A percentile compares a stretch with the other conserved stretches of the same genome.
Evolutionary conservation across 2,888 invertebrate species (phyloP).

Genomic region (Drosophila conformis): DNA sequence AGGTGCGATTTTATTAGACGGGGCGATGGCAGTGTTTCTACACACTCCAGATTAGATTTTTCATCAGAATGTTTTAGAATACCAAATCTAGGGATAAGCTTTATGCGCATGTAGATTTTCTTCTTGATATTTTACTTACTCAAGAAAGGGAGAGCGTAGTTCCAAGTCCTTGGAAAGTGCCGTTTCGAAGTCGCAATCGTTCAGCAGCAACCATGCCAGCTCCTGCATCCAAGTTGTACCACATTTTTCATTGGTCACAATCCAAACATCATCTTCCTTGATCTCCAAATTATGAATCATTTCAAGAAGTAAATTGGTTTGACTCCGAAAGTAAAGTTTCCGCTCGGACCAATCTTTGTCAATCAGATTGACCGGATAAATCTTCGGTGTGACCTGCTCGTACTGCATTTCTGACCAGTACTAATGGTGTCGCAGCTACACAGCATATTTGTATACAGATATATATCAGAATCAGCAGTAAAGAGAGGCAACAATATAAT

Average conservation of each 20-base stretch:
- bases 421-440: slow-evolving; percentile 2
- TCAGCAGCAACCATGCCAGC: slow-evolving; percentile 76
- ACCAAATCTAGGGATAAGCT: slow-evolving; percentile 48
- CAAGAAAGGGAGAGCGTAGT: slow-evolving; percentile 72
- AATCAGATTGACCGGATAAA: slow-evolving; percentile 47
- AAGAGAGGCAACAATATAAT: background rate
- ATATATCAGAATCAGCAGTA: background rate
- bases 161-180: slow-evolving; percentile 65
- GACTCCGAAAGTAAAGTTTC: slow-evolving; percentile 28
- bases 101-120: background rate
- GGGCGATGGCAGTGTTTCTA: slow-evolving; percentile 59
- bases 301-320: slow-evolving; percentile 36
- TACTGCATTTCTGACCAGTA: slow-evolving; percentile 43
- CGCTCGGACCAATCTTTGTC: slow-evolving; percentile 69
- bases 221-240: slow-evolving; percentile 84
- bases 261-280: slow-evolving; percentile 79
- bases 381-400: slow-evolving; percentile 41
- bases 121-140: slow-evolving; percentile 51
- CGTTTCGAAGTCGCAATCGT: slow-evolving; percentile 74
- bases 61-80: slow-evolving; percentile 27
- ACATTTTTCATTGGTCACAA: slow-evolving; percentile 76
- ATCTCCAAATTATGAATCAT: slow-evolving; percentile 71
- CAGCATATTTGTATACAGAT: background rate
- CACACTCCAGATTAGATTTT: slow-evolving; percentile 26
- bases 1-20: slow-evolving; percentile 80